phyloP scores from a whole-genome alignment of 2,888 invertebrate genomes.

The Heliothis peltigera region DNA sequence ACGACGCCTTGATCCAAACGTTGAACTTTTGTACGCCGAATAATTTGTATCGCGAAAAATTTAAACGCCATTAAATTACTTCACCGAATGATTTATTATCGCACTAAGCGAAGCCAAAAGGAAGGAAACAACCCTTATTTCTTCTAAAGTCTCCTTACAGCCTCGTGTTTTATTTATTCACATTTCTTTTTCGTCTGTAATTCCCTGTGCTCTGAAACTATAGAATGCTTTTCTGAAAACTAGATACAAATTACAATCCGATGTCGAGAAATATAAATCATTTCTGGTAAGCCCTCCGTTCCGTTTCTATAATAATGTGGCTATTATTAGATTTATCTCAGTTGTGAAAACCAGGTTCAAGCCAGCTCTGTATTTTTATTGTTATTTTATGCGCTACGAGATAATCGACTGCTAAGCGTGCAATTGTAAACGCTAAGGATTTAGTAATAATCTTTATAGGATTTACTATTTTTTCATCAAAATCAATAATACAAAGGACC shows the following conservation, averaged over 20 bases:
- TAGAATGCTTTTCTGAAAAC: constrained; percentile 34
- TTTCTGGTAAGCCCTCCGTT: constrained; percentile 31
- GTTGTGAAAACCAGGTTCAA: constrained; percentile 12
- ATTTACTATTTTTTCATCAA: constrained; percentile 30
- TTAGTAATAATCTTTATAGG: constrained; percentile 31
- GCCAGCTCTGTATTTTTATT: constrained; percentile 23
- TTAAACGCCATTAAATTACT: constrained; percentile 57
- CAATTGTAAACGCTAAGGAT: constrained; percentile 26
- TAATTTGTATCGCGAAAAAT: constrained; percentile 53
- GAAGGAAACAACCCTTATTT: constrained; percentile 38
- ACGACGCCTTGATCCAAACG: constrained; percentile 39
- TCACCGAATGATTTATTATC: constrained; percentile 56
- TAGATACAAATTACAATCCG: constrained; percentile 41
- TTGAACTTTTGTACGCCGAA: constrained; percentile 44
- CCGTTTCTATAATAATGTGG: constrained; percentile 28
- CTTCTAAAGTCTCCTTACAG: constrained; percentile 32
- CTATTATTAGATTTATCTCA: constrained; percentile 47
- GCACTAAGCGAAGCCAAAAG: constrained; percentile 32
- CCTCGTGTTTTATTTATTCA: neutral
- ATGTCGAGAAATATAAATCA: constrained; percentile 45
- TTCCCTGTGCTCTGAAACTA: constrained; percentile 31
- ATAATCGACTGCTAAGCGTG: constrained; percentile 23
- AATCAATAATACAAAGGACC: constrained; percentile 20
- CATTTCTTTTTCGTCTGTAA: constrained; percentile 28
- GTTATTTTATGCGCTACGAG: constrained; percentile 20